phyloP scores from a whole-genome alignment of 2,113 vertebrate genomes.

The Carlito syrichta region DNA sequence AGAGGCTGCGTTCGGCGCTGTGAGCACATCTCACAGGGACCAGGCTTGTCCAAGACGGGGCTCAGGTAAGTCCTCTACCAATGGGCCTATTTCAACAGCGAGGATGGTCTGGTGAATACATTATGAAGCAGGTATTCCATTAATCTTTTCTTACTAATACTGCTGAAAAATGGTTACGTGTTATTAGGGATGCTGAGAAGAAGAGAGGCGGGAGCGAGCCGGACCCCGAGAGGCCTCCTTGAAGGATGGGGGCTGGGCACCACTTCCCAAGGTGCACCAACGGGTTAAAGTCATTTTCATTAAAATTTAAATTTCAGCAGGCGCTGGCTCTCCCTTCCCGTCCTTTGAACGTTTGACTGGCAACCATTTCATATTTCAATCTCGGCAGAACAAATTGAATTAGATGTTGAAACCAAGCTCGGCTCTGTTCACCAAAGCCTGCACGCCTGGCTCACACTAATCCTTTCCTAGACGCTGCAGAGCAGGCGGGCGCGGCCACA shows the following conservation, averaged over 20 bases:
- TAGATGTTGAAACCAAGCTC: conserved; percentile 85
- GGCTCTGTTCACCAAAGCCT: conserved; percentile 82
- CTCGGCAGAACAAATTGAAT: conserved; percentile 90
- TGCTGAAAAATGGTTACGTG: rapidly evolving
- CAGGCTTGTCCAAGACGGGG: rapidly evolving
- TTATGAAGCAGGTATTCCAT: not conserved
- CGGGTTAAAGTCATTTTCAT: conserved; percentile 86
- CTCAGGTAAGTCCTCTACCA: rapidly evolving
- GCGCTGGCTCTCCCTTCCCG: conserved; percentile 50
- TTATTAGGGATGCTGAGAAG: not conserved
- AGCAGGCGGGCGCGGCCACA: conserved; percentile 58
- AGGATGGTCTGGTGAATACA: rapidly evolving
- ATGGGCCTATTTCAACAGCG: rapidly evolving
- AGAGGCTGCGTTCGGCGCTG: rapidly evolving
- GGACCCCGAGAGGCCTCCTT: not conserved
- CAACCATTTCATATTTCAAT: conserved; percentile 88
- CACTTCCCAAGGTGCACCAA: conserved; percentile 42
- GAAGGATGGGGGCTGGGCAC: not conserved
- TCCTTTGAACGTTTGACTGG: conserved; percentile 85
- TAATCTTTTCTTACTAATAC: not conserved
- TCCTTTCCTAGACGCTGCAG: conserved; percentile 68
- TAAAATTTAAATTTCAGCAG: conserved; percentile 83
- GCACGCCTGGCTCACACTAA: conserved; percentile 80
- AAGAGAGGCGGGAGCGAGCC: not conserved
- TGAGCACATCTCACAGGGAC: rapidly evolving